Base-by-base conservation (phyloP, 2,113 vertebrate species). In the Crotophaga sulcirostris region DNA sequence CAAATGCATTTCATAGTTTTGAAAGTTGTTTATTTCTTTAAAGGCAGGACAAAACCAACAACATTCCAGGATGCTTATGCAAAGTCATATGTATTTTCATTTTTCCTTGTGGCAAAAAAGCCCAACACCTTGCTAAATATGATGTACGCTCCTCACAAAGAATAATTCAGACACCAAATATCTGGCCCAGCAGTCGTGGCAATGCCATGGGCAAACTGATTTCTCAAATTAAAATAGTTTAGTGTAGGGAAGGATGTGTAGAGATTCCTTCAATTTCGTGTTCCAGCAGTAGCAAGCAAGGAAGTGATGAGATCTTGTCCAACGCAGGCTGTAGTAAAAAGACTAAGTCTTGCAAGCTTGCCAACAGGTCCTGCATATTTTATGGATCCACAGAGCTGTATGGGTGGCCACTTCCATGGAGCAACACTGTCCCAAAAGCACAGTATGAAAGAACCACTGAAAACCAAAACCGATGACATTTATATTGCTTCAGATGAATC, bases 351-450 rank as follows among this genome's bases (percentile, higher is more conserved):
- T 79, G 23, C 23, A 78, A 33, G 31, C 6, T 17, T 44, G 24
- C n/a, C 24, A 15, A 47, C 8, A 42, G 15, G 23, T 75, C 28
- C 44, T 54, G 12, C 21, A 15, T n/a, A 17, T 3, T 64, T 60
- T 51, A 11, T 47, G 40, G 17, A 36, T 56, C 15, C 23, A 68
- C 40, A 8, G 28, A 63, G 19, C 72, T 72, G 3, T 14, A 58
- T 23, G 10, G 11, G 6, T 83, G 44, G 24, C 3, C 3, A 10
- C 4, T 58, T 83, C 55, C 33, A 23, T 28, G 9, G 5, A 66
- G 3, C 0, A 0, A 14, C 74, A 28, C 15, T 73, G 55, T 3
- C 28, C 25, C 13, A 47, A 77, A 87, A 63, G 4, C 56, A 58
- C 16, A 23, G 11, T 49, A 9, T 19, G 12, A 74, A 90, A 54